A percentile compares a stretch with the other conserved stretches of the same genome.
phyloP scores from a whole-genome alignment of 2,888 invertebrate genomes.

The Pristionchus arcanus region DNA sequence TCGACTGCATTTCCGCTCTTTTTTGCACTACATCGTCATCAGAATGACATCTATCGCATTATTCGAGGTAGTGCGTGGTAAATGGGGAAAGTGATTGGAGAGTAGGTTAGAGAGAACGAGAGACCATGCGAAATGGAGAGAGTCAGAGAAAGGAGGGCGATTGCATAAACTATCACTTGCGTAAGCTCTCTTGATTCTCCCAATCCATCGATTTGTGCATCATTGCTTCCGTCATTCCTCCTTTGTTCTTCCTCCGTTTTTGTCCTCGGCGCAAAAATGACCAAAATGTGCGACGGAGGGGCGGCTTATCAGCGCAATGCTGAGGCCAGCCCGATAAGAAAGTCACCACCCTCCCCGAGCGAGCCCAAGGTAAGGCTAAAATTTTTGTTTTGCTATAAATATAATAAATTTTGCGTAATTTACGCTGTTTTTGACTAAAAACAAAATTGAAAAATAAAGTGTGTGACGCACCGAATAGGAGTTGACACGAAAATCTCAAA shows the following conservation, averaged over 20 bases:
- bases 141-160: background rate
- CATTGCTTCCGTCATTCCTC: background rate
- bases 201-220: background rate
- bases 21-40: background rate
- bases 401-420: background rate
- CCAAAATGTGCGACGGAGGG: slow-evolving; percentile 22
- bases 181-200: background rate
- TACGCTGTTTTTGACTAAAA: background rate
- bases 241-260: background rate
- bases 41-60: background rate
- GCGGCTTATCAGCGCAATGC: slow-evolving; percentile 28
- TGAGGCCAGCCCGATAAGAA: slow-evolving; percentile 23
- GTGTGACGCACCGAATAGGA: background rate
- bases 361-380: slow-evolving; percentile 6
- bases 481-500: background rate
- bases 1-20: too few species aligned
- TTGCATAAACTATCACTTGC: slow-evolving; percentile 50
- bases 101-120: background rate
- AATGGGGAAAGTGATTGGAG: background rate
- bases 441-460: background rate
- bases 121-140: background rate
- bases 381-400: background rate
- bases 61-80: background rate
- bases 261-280: background rate
- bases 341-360: background rate